Base-by-base conservation (phyloP, 2,797 vertebrate species). In the Aplochiton taeniatus region DNA sequence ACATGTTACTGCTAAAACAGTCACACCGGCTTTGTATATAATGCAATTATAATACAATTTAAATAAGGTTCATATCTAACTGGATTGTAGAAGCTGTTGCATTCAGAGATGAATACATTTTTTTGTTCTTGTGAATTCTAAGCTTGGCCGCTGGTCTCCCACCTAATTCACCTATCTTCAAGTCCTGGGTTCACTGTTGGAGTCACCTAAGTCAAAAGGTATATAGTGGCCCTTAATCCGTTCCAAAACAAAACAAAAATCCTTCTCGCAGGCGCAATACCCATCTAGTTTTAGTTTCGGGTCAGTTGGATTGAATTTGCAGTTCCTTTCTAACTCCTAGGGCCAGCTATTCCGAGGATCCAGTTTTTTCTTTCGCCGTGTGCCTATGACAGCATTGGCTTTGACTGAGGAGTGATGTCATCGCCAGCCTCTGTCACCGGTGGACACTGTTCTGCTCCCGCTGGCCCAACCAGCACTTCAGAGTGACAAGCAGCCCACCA, bases 171-270 rank as follows among this genome's bases (percentile, higher is more conserved):
- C 94, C 93, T 0, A 70, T 85, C 14, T 96, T 95, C 72, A 82
- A 80, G 6, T 95, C 94, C 70, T 95, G 95, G 94, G 78, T 94
- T 72, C 93, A 94, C 65, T 96, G 94, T 78, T 96, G 94, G 94
- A 91, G 83, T 70, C 88, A 95, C 62, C 92, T 96, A 72, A 93
- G 90, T 20, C 75, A 83, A 57, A 88, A 95, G 93, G 93, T 95
- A 71, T 95, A 71, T 12, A 4, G 13, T 20, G 2, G 8, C n/a
- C 20, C 58, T 31, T 31, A 61, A 49, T 4, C 31, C n/a, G 57
- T 1, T 43, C 43, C 44, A 42, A 10, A 18, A 48, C 58, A 19
- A 16, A 14, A 12, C 12, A n/a, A 16, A 51, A n/a, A 51, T 17
- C 0, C 4, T n/a, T 51, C 14, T 51, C 31, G 8, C n/a, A n/a